Conservation (phyloP, 2,797 vertebrate genomes). For the Enteromius viviparus region DNA sequence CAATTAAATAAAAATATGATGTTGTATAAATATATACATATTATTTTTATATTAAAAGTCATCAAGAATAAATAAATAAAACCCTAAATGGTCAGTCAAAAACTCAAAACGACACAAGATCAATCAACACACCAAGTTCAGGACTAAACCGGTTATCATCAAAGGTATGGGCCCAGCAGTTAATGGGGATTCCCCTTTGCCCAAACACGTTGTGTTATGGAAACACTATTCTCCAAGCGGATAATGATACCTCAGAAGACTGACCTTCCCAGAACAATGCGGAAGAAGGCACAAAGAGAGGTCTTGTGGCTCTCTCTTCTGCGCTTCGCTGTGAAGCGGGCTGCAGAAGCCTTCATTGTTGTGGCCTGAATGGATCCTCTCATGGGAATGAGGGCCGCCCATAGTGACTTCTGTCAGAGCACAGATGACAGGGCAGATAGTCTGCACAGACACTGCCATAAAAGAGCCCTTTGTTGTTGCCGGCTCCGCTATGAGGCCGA, state of each 20-base stretch:
- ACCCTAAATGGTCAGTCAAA: background rate
- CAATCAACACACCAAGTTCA: background rate
- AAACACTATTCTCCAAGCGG: constrained; percentile 46
- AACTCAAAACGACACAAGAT: background rate
- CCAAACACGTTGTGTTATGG: constrained; percentile 39
- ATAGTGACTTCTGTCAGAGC: constrained; percentile 48
- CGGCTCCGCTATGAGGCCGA: constrained; percentile 46
- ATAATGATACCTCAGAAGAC: constrained; percentile 57
- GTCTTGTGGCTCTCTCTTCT: constrained; percentile 46
- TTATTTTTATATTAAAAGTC: too few species aligned
- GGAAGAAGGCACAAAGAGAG: constrained; percentile 55
- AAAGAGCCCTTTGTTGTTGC: constrained; percentile 59
- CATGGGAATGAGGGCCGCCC: constrained; percentile 44
- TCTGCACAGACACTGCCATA: constrained; percentile 42
- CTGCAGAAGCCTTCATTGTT: constrained; percentile 60
- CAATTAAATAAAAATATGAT: background rate
- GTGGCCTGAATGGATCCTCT: constrained; percentile 59
- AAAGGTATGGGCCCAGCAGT: constrained; percentile 18
- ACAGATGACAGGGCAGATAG: constrained; percentile 59
- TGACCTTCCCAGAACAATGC: constrained; percentile 59
- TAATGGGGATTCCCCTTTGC: constrained; percentile 48
- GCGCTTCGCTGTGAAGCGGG: constrained; percentile 39
- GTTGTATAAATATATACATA: too few species aligned
- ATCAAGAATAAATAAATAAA: background rate
- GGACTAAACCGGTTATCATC: constrained; percentile 24